Base-by-base conservation (phyloP, 2,797 vertebrate species). In the Valencia hispanica region DNA sequence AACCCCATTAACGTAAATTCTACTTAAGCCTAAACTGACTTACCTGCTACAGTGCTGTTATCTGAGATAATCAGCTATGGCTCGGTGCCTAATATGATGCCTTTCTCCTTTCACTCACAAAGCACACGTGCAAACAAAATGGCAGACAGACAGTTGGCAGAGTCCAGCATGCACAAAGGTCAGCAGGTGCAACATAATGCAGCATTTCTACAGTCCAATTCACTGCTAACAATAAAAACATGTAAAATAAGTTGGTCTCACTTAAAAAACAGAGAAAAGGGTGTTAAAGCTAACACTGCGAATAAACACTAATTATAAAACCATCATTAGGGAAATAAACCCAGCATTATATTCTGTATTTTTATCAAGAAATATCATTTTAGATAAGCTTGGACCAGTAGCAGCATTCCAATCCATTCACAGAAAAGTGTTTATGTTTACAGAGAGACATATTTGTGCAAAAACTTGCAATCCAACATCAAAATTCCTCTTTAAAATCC, bases 31-130 rank as follows among this genome's bases (percentile, higher is more conserved):
- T 83, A 79, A 85, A 77, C 48, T 65, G 84, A 73, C 81, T 86
- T 84, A 75, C 14, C 45, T 63, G 79, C 70, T 27, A 5, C 68
- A 59, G 73, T 12, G n/a, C 63, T 74, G 76, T 84, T 75, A 86
- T 82, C 83, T 78, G 73, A 78, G 85, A 75, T 87, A 79, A 92
- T 90, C 80, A 86, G 88, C 73, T 75, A 17, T 81, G 87, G 87
- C 80, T 50, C 17, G 53, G 72, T 78, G 85, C 82, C 88, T 79
- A 84, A 88, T 68, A 69, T 84, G 78, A 83, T 75, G 79, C 80
- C 87, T 85, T 90, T 75, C 47, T 18, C 82, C 81, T 88, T 83
- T 82, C 17, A 25, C 72, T 79, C 74, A 78, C 81, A 76, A 53
- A 74, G 72, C 82, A 81, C 87, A 86, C 72, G 72, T 84, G 79